phyloP scores from a whole-genome alignment of 2,797 vertebrate genomes.

The Gallinago stenura region DNA sequence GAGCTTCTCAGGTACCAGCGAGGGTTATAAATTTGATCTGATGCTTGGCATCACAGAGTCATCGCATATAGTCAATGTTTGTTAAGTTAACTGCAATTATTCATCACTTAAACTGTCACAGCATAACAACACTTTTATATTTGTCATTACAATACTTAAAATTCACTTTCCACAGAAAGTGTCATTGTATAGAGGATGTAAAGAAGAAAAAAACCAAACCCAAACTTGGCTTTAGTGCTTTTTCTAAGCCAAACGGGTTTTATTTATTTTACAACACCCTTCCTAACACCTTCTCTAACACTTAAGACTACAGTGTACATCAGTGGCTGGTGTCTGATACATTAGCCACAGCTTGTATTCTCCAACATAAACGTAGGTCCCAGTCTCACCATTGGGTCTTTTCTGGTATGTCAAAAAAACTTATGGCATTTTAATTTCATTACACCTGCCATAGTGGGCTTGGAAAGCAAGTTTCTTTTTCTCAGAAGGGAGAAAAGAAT shows the following conservation, averaged over 20 bases:
- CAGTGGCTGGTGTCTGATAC: background rate
- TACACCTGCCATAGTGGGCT: background rate
- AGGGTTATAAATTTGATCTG: fast-evolving
- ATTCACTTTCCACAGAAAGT: background rate
- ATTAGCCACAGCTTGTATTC: background rate
- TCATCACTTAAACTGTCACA: background rate
- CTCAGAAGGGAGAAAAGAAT: background rate
- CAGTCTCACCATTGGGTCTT: background rate
- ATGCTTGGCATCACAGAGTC: background rate
- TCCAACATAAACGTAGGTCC: background rate
- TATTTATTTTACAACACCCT: background rate
- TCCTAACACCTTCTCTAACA: background rate
- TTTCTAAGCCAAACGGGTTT: background rate
- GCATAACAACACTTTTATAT: fast-evolving
- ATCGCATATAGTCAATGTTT: fast-evolving
- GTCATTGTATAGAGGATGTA: background rate
- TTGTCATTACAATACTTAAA: background rate
- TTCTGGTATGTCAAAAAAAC: background rate
- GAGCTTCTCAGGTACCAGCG: background rate
- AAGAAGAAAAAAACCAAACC: background rate
- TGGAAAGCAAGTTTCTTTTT: background rate
- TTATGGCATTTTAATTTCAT: background rate
- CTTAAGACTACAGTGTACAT: background rate
- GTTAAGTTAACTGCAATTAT: background rate
- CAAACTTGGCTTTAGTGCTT: background rate